Conservation (phyloP, 53 echinoderm and acorn worm genomes). For the Temnopleurus reevesii region DNA sequence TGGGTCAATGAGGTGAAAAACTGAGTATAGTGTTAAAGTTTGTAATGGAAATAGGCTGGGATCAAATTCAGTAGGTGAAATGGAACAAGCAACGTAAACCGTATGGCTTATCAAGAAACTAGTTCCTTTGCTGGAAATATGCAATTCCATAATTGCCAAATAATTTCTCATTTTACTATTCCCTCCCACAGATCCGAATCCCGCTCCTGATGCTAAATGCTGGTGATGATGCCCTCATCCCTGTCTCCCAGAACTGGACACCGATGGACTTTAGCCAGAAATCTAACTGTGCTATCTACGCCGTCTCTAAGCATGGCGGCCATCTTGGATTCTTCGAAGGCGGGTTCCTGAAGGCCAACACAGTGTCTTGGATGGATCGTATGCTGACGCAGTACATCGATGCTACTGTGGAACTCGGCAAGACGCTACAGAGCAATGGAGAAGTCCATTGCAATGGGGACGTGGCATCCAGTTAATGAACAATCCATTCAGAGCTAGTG, state of each 20-base stretch:
- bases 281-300: conserved; percentile 82
- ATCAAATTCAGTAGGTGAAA: too few species aligned
- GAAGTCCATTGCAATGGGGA: conserved; percentile 29
- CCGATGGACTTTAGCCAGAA: conserved; percentile 69
- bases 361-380: conserved; percentile 88
- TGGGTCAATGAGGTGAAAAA: too few species aligned
- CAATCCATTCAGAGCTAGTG: not conserved
- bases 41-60: too few species aligned
- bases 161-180: not conserved
- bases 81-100: too few species aligned
- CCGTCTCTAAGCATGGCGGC: conserved; percentile 96
- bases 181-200: conserved; percentile 68
- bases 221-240: conserved; percentile 91
- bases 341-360: conserved; percentile 78
- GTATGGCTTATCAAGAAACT: too few species aligned
- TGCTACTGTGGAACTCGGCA: conserved; percentile 71
- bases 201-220: conserved; percentile 88
- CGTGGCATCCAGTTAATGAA: conserved; percentile 26
- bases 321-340: conserved; percentile 99
- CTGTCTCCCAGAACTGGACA: conserved; percentile 64
- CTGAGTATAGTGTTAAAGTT: too few species aligned
- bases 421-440: conserved; percentile 34
- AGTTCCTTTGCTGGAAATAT: too few species aligned
- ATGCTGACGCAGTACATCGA: conserved; percentile 69
- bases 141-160: too few species aligned